phyloP scores from a whole-genome alignment of 2,113 vertebrate genomes.

The Poecilia latipinna region DNA sequence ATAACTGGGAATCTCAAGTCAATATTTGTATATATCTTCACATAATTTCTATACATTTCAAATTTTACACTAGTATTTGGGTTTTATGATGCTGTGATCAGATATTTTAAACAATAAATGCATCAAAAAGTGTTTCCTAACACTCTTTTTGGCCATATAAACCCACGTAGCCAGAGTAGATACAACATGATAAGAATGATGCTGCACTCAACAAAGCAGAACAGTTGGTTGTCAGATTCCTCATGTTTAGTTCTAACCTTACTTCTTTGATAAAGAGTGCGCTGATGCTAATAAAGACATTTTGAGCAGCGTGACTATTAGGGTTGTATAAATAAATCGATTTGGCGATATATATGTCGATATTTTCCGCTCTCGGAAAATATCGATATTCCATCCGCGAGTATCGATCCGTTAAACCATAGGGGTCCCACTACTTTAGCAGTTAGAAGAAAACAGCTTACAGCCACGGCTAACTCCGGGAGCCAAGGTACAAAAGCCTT shows the following conservation, averaged over 20 bases:
- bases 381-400: no score
- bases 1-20: neutral
- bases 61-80: conserved; percentile 22
- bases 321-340: no score
- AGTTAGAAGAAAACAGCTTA: no score
- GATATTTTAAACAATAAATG: conserved; percentile 17
- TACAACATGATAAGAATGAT: conserved; percentile 20
- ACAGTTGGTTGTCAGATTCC: conserved; percentile 17
- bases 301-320: conserved; percentile 19
- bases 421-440: no score
- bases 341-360: no score
- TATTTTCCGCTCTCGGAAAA: no score
- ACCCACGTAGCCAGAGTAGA: conserved; percentile 11
- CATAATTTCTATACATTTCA: conserved; percentile 10
- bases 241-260: conserved; percentile 39
- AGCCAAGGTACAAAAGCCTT: no score
- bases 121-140: conserved; percentile 30
- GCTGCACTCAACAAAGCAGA: conserved; percentile 34
- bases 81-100: conserved; percentile 32
- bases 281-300: conserved; percentile 27
- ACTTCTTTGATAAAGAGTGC: conserved; percentile 19
- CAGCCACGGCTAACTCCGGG: no score
- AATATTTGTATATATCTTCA: no score
- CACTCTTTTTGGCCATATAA: conserved; percentile 3
- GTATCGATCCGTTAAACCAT: no score